Base-by-base conservation (phyloP, 2,113 vertebrate species). In the Microtus ochrogaster region DNA sequence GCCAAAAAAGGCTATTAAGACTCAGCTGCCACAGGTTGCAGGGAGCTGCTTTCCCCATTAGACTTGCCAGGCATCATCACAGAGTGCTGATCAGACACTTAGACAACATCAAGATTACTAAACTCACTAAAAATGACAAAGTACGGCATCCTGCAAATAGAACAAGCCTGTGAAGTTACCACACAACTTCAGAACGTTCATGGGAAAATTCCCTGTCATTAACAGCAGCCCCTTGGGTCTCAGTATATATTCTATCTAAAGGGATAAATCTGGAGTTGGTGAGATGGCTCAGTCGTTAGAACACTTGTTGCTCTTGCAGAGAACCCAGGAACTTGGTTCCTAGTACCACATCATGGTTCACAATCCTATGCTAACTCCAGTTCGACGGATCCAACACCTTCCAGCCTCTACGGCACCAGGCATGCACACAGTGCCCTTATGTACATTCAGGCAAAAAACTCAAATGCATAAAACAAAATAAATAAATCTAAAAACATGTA, bases 21-120 rank as follows among this genome's bases (percentile, higher is more conserved):
- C 81, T 96, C 91, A 89, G 96, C 68, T 96, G 86, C 95, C 73
- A 97, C 94, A 96, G 92, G 97, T 84, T 95, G 91, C 91, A 79
- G 24, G 16, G 28, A 92, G 92, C 91, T 70, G 55, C 89, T 73
- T 94, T 84, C 87, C 81, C 89, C 68, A 55, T 79, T 96, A 63
- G 11, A 79, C 41, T 90, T 90, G 88, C 88, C 90, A 97, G 89
- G 96, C 92, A 94, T 83, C 89, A 79, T 89, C 96, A 92, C 96
- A 96, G 82, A 81, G 94, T 81, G 91, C 68, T 72, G 26, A 96
- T 92, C 70, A 96, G 70, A 97, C 76, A 96, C 47, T 93, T 21
- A 96, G 66, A 92, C 41, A 94, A 65, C 89, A 86, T 97, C 82
- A 47, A 95, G 94, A 96, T 90, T 91, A 95, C 55, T 81, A 97